Base-by-base conservation (phyloP, 2,888 invertebrate genomes). In the Drosophila vallismaia region DNA sequence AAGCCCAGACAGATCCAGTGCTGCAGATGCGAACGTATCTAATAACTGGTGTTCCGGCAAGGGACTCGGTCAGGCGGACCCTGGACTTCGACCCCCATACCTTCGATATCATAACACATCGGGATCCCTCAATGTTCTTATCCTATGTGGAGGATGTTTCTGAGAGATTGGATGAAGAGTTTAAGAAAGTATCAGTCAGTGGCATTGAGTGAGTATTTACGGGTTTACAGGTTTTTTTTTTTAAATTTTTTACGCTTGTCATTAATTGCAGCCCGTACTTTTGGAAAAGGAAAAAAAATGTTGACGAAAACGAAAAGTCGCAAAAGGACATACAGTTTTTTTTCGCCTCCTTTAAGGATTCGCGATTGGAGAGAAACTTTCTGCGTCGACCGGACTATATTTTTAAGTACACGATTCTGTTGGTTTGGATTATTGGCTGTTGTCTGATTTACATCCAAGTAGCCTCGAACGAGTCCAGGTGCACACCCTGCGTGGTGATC, bases 101-200 rank as follows among this genome's bases (percentile, higher is more conserved):
- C 1, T 7, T 26, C 4, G n/a, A 19, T n/a, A 2, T n/a, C n/a
- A 12, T 2, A 2, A 5, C 12, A n/a, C n/a, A 36, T 6, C 36
- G 5, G n/a, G 36, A 12, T 2, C 36, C 36, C 6, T 2, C n/a
- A 6, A n/a, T 12, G 1, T 1, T n/a, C n/a, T 4, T n/a, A n/a
- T 36, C 36, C 5, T 36, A 36, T 36, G n/a, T 36, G 6, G n/a
- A 36, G 6, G 5, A n/a, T 36, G n/a, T n/a, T n/a, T 4, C 36
- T n/a, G 36, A 36, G n/a, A 3, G 19, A 42, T 3, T 42, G 14
- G 19, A 42, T 40, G 93, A 94, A 29, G 95, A 95, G 75, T 95
- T 97, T 64, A 94, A 95, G 71, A 94, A 95, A 74, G 95, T 97
- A 95, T 95, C 96, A 2, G 94, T 96, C 69, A 95, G 95, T 67